Evolutionary conservation across 1,140 invertebrate species (phyloP).

Genomic region (Prorops nasuta): DNA sequence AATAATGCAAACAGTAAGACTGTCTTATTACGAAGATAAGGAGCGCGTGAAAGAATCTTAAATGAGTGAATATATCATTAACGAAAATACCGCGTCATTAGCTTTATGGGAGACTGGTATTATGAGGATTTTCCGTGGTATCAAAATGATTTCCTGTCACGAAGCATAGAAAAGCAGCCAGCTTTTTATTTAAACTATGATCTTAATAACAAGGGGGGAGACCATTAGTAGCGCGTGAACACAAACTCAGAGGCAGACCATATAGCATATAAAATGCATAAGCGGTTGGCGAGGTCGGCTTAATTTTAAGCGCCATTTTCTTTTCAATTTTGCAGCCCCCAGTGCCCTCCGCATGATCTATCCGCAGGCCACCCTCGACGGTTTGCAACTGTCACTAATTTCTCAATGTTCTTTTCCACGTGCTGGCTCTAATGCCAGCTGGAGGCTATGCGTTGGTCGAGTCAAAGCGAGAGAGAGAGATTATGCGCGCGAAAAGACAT

Average conservation of each 20-base stretch:
- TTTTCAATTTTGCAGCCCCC: slow-evolving; percentile 16
- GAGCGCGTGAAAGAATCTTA: too few relatives aligned
- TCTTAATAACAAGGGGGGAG: slow-evolving; percentile 6
- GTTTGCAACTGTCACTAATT: slow-evolving; percentile 16
- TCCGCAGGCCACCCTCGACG: slow-evolving; percentile 11
- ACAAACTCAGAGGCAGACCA: too few relatives aligned
- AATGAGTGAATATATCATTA: too few relatives aligned
- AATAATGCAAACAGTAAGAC: too few relatives aligned
- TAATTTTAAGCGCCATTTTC: slow-evolving; percentile 19
- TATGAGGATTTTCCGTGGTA: too few relatives aligned
- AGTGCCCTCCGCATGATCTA: slow-evolving; percentile 1
- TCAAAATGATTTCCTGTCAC: too few relatives aligned
- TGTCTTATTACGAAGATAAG: too few relatives aligned
- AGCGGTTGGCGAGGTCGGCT: neutral
- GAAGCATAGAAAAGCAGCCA: too few relatives aligned
- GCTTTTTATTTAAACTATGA: too few relatives aligned
- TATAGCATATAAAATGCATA: too few relatives aligned
- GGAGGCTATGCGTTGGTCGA: slow-evolving; percentile 19
- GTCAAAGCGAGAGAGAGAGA: slow-evolving; percentile 17
- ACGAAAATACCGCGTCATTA: too few relatives aligned
- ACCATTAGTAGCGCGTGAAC: slow-evolving; percentile 18
- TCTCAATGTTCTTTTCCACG: slow-evolving; percentile 26
- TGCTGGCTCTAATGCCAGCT: slow-evolving; percentile 32
- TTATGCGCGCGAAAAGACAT: slow-evolving; percentile 15
- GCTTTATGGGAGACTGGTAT: too few relatives aligned